Evolutionary conservation across 2,888 invertebrate species (phyloP).

Genomic region (Listrodromus nycthemerus): DNA sequence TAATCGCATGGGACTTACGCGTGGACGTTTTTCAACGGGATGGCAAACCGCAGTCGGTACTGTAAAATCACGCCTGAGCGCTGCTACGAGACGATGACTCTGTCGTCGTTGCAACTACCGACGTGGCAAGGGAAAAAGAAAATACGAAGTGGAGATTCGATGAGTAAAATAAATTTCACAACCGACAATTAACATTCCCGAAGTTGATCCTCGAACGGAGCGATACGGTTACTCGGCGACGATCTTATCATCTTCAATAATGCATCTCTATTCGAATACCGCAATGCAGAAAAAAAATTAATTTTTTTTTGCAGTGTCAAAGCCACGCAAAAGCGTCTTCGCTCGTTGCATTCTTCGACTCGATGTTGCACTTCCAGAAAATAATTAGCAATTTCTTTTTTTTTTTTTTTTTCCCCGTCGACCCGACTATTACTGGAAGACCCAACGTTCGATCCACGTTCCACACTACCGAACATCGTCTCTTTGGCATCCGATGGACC

Average conservation of each 20-base stretch:
- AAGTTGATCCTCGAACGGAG: conserved; percentile 1
- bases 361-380: conserved; percentile 6
- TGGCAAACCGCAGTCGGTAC: conserved; percentile 7
- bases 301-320: neutral
- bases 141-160: neutral
- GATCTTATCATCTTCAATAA: conserved; percentile 19
- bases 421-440: conserved; percentile 25
- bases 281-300: neutral
- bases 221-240: conserved; percentile 8
- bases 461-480: conserved; percentile 37
- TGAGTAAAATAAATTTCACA: conserved; percentile 1
- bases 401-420: neutral
- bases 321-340: neutral
- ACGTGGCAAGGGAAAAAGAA: neutral
- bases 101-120: conserved; percentile 12
- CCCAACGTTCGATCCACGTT: conserved; percentile 20
- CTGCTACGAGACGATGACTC: conserved; percentile 10
- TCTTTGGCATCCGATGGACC: conserved; percentile 36
- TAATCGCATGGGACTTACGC: conserved; percentile 80
- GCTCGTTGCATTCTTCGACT: conserved; percentile 29
- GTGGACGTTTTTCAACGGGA: conserved; percentile 59
- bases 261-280: conserved; percentile 32
- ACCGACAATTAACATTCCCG: conserved; percentile 1
- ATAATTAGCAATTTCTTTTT: neutral
- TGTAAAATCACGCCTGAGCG: conserved; percentile 2